These are phyloP conservation scores for Pandemis heparana DNA, from an alignment of 2,888 invertebrate genomes.

Conservation along the genomic window DNA sequence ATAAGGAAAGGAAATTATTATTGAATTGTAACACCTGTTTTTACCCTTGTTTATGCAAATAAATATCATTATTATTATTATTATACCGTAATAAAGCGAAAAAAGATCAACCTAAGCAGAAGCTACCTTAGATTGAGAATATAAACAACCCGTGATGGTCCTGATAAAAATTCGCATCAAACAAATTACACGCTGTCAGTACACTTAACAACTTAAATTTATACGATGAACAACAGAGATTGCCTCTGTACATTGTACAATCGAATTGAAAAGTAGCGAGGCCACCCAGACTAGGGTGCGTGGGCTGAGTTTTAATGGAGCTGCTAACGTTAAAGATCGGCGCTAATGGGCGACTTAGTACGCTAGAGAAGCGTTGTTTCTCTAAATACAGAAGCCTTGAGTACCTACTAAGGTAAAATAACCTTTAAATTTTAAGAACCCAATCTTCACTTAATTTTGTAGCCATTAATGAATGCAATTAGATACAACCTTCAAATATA, in stretches of 20 bases:
- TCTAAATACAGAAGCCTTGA: not conserved
- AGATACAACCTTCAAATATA: too few relatives aligned
- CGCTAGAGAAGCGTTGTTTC: not conserved
- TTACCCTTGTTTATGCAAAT: too few relatives aligned
- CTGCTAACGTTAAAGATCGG: slow-evolving; percentile 3
- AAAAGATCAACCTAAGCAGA: not conserved
- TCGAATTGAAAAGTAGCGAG: not conserved
- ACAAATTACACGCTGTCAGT: not conserved
- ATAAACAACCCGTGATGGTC: not conserved
- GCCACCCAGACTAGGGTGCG: not conserved
- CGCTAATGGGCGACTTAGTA: not conserved
- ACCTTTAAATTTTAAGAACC: not conserved
- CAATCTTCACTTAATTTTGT: not conserved
- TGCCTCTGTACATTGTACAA: not conserved
- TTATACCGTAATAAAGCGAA: not conserved
- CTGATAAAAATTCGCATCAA: not conserved
- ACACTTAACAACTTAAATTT: not conserved
- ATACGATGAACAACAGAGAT: not conserved
- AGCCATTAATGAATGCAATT: not conserved
- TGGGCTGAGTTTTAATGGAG: slow-evolving; percentile 1
- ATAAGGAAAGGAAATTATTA: too few relatives aligned
- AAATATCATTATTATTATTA: too few relatives aligned
- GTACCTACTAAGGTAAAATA: not conserved
- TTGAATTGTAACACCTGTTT: too few relatives aligned
- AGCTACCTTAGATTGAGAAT: too few relatives aligned